Evolutionary conservation across 2,797 vertebrate genomes (phyloP).

Genomic region (Sebastes wilsoni): DNA sequence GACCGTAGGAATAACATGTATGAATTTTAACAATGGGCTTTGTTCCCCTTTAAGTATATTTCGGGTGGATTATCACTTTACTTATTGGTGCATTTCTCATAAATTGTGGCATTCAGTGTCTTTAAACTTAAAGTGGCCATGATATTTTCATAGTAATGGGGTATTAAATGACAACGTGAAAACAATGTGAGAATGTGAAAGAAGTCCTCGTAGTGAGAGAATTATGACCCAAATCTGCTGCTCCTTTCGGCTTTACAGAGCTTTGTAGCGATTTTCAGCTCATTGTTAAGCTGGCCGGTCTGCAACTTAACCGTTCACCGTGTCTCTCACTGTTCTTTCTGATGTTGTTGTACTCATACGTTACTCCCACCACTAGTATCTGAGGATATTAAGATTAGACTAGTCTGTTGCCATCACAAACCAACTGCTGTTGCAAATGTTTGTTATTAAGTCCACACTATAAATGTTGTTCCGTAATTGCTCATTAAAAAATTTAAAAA

Average conservation of each 20-base stretch:
- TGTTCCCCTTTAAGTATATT: neutral
- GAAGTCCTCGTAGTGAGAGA: neutral
- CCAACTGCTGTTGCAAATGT: neutral
- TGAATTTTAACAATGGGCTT: too few relatives aligned
- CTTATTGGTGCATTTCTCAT: neutral
- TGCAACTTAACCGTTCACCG: neutral
- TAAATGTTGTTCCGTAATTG: neutral
- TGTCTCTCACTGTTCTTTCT: neutral
- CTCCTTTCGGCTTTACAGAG: neutral
- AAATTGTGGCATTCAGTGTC: neutral
- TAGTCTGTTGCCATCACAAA: neutral
- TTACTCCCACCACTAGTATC: neutral
- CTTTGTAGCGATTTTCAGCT: neutral
- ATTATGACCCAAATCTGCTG: neutral
- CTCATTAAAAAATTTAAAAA: neutral
- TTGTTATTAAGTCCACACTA: neutral
- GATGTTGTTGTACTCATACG: neutral
- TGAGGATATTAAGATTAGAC: neutral
- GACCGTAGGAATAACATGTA: too few relatives aligned
- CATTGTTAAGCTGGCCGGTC: neutral
- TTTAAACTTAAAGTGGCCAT: neutral
- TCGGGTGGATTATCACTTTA: neutral
- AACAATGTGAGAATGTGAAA: neutral
- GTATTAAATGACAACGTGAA: neutral
- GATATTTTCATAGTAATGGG: neutral